Evolutionary conservation across 2,888 invertebrate species (phyloP).

Genomic region (Zele albiditarsus): DNA sequence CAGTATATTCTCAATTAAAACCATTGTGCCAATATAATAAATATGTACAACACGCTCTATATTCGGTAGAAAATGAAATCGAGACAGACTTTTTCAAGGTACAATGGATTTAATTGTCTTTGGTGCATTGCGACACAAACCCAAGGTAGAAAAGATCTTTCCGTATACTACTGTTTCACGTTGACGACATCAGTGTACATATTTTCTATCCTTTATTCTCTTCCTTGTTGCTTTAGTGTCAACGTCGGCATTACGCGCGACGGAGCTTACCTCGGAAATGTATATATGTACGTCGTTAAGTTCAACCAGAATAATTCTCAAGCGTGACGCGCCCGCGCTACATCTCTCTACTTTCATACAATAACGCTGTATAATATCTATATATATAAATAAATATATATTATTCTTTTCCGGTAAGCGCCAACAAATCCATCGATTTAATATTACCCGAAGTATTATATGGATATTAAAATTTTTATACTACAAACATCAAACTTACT

Average conservation of each 20-base stretch:
- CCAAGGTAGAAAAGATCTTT: constrained; percentile 45
- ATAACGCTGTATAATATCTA: background rate
- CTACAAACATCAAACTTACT: constrained; percentile 81
- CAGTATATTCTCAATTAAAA: background rate
- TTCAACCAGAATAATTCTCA: constrained; percentile 55
- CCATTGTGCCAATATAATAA: constrained; percentile 4
- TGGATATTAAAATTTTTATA: constrained; percentile 23
- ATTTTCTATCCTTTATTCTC: constrained; percentile 11
- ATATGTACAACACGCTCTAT: background rate
- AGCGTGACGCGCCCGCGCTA: constrained; percentile 43
- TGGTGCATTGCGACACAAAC: constrained; percentile 51
- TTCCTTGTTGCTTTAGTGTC: constrained; percentile 37
- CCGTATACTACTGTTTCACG: constrained; percentile 43
- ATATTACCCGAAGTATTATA: background rate
- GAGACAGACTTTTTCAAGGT: constrained; percentile 31
- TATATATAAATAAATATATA: constrained; percentile 24
- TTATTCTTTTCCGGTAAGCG: constrained; percentile 16
- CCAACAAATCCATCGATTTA: constrained; percentile 31
- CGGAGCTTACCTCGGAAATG: constrained; percentile 42
- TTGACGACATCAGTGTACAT: constrained; percentile 11
- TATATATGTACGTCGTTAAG: constrained; percentile 48
- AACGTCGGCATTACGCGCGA: constrained; percentile 40
- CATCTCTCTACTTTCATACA: constrained; percentile 30
- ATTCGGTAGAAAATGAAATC: constrained; percentile 36
- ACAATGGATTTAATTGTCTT: constrained; percentile 51